Base-by-base conservation (phyloP, 2,888 invertebrate genomes). In the Abrostola tripartita region DNA sequence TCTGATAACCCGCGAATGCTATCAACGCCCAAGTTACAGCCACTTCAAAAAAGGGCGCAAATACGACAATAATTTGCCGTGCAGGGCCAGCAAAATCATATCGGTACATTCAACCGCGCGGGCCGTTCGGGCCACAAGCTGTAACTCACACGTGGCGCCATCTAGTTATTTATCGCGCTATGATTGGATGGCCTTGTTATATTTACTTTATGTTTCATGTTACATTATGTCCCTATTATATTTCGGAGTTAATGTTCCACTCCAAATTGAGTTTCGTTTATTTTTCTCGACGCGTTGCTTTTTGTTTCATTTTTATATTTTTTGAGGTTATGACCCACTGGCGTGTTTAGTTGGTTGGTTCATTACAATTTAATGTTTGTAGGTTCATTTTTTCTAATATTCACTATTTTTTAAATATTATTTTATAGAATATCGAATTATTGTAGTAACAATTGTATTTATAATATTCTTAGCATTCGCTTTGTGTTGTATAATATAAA, bases 101-200 rank as follows among this genome's bases (percentile, higher is more conserved):
- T 35, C 67, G 55, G 65, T 52, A 52, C 65, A 50, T 53, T 53
- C 42, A 64, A 52, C 37, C 50, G 38, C 37, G 7, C 56, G 37
- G 42, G 56, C 47, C 60, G 47, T 53, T 24, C 52, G 37, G 66
- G 50, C 36, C 59, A 40, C 49, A 53, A 67, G 71, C 71, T 71
- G 74, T 78, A 77, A 75, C 77, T 80, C 77, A 80, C 73, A 77
- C 65, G 75, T 70, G 72, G 56, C 49, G 58, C 69, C 68, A 72
- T 75, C 72, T 72, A 64, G 67, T 83, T 84, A 81, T 85, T 83
- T 85, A 85, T 82, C 70, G 77, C 72, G 68, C 64, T 80, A 84
- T 83, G 83, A 86, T 85, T 83, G 83, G 80, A 76, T 80, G 72
- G 73, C 65, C 72, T 66, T 79, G 71, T 71, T 66, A 82, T 76